Conservation (phyloP, 2,888 invertebrate species). For the Lasioglossum pauxillum region DNA sequence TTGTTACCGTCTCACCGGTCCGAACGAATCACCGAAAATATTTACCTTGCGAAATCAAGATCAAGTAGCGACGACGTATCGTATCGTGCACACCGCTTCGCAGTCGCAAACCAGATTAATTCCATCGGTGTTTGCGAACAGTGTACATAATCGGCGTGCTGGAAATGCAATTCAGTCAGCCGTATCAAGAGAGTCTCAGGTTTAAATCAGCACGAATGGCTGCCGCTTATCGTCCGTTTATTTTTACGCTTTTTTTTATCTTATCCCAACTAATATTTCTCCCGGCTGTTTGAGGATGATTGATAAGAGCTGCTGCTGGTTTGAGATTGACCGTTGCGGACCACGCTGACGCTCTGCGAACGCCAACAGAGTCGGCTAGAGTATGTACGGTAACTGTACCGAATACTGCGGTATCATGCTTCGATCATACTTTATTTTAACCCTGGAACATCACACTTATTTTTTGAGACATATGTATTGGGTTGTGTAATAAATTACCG, state of each 20-base stretch:
- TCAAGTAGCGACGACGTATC: slow-evolving; percentile 3
- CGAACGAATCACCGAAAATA: slow-evolving; percentile 7
- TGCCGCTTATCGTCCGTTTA: slow-evolving; percentile 57
- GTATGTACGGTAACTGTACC: neutral
- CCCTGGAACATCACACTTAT: too few species aligned
- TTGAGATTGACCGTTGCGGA: slow-evolving; percentile 16
- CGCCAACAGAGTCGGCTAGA: neutral
- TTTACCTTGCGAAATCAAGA: slow-evolving; percentile 23
- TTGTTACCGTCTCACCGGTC: neutral
- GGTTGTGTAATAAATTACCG: too few species aligned
- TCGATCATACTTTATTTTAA: too few species aligned
- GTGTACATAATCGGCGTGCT: slow-evolving; percentile 19
- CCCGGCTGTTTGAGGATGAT: slow-evolving; percentile 57
- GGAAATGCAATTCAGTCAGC: slow-evolving; percentile 35
- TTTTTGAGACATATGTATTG: too few species aligned
- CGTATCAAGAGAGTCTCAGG: slow-evolving; percentile 25
- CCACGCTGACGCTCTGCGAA: neutral
- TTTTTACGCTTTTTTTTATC: slow-evolving; percentile 63
- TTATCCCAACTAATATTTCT: slow-evolving; percentile 60
- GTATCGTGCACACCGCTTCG: neutral
- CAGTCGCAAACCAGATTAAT: slow-evolving; percentile 27
- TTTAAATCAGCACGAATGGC: slow-evolving; percentile 49
- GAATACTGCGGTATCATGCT: too few species aligned
- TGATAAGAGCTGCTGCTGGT: slow-evolving; percentile 49
- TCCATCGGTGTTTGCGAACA: slow-evolving; percentile 27